These are phyloP conservation scores for Rhimphoctona megacephalus DNA, from an alignment of 2,888 invertebrate genomes.

Conservation along the genomic window DNA sequence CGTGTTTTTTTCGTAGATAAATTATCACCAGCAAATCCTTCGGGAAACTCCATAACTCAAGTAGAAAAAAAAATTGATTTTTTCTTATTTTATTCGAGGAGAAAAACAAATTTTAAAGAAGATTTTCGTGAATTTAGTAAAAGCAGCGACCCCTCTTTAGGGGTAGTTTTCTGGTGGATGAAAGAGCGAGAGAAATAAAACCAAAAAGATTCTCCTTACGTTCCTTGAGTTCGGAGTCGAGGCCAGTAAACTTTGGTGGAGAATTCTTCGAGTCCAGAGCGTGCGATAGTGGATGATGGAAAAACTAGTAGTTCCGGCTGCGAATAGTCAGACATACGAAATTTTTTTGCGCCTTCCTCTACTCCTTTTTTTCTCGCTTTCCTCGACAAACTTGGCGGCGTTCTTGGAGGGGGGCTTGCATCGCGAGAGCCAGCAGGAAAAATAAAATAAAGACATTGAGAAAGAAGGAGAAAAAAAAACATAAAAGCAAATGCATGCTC, in stretches of 20 bases:
- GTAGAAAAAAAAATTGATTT: background rate
- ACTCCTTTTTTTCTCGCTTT: too few species aligned
- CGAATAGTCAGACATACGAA: constrained; percentile 35
- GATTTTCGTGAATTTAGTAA: background rate
- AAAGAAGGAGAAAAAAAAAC: constrained; percentile 22
- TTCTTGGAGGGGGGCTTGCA: background rate
- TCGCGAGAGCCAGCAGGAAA: background rate
- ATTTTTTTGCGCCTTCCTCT: constrained; percentile 5
- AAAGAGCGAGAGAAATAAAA: background rate
- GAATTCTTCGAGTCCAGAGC: constrained; percentile 21
- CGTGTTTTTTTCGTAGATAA: background rate
- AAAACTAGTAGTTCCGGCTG: constrained; percentile 37
- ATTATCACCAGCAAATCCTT: background rate
- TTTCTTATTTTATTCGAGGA: background rate
- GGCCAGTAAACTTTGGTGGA: constrained; percentile 3
- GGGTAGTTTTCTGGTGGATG: constrained; percentile 5
- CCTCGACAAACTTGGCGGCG: background rate
- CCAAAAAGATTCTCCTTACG: background rate
- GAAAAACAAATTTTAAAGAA: constrained; percentile 18
- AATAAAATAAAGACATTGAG: constrained; percentile 14
- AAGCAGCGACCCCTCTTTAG: background rate
- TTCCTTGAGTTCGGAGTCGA: background rate
- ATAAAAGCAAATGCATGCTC: constrained; percentile 62
- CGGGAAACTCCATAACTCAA: background rate
- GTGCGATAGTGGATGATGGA: constrained; percentile 18